A percentile compares a stretch with the other conserved stretches of the same genome.
These are phyloP conservation scores for Hippocampus comes DNA, from an alignment of 2,113 vertebrate genomes.

Conservation along the genomic window DNA sequence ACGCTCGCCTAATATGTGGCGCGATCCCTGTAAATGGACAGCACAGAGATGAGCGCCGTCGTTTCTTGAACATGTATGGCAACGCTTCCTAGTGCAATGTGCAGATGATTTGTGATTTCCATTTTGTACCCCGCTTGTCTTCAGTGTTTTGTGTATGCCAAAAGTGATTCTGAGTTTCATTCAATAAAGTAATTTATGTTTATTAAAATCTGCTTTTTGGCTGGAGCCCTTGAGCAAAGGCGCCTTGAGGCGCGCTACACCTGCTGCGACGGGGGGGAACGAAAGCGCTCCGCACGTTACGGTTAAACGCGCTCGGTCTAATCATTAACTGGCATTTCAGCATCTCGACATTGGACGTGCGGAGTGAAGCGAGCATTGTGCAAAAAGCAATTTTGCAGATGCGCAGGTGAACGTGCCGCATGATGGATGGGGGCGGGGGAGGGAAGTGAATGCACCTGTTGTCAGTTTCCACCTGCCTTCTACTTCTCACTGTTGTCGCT, in stretches of 20 bases:
- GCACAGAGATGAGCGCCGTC: conserved; percentile 40
- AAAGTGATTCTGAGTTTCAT: conserved; percentile 58
- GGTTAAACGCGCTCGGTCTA: conserved; percentile 32
- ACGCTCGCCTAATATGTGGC: conserved; percentile 45
- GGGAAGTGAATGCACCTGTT: conserved; percentile 65
- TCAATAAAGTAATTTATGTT: conserved; percentile 81
- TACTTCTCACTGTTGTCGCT: conserved; percentile 40
- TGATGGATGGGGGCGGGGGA: conserved; percentile 49
- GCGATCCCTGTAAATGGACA: conserved; percentile 35
- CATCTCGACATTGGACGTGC: conserved; percentile 8
- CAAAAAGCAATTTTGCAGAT: conserved; percentile 32
- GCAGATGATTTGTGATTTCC: conserved; percentile 54
- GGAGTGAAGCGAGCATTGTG: conserved; percentile 24
- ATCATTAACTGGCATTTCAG: conserved; percentile 54
- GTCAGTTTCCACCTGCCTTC: conserved; percentile 61
- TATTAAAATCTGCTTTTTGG: conserved; percentile 53
- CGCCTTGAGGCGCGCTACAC: background rate
- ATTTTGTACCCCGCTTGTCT: conserved; percentile 63
- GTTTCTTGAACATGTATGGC: conserved; percentile 53
- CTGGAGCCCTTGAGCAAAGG: background rate
- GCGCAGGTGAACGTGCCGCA: conserved; percentile 56
- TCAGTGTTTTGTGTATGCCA: conserved; percentile 59
- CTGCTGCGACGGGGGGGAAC: conserved; percentile 3
- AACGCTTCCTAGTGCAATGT: conserved; percentile 67
- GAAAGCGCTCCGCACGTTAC: background rate